Evolutionary conservation across 1,140 invertebrate genomes (phyloP), one percentile per base, ranked within the genome.

Genomic region (Lasioglossum albipes): DNA sequence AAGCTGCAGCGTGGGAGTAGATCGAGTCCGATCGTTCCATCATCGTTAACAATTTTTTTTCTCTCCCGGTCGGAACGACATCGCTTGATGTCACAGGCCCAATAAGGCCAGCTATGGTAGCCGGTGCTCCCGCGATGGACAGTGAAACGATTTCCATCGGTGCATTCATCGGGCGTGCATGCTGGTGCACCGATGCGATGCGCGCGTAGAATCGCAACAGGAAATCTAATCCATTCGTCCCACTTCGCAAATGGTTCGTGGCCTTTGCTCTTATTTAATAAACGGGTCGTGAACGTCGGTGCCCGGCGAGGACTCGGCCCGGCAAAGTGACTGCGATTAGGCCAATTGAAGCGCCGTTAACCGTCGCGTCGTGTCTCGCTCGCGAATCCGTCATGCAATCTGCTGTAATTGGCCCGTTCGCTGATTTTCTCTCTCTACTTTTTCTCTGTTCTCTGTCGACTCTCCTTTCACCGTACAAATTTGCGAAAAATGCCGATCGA

Each of bases 211-310:
- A 81, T 81, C 64, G 80, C 71, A 76, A 77, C 81, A 76, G 74
- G 81, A 66, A 79, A 83, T 86, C 72, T 80, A 86, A 86, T 86
- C 80, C 76, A 64, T 62, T 73, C 66, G 84, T 77, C 57, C 81
- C 75, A 86, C 73, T 86, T 86, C 59, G 59, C 81, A 77, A 86
- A 83, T 73, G 73, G 75, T 80, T 83, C 81, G 84, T 80, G 81
- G 81, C 81, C 85, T 86, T 74, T 84, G 84, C 81, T 78, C 83
- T 87, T 84, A 84, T 87, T 88, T 68, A 88, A 87, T 85, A 84
- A 89, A 82, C 75, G 76, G 75, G 69, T 84, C 79, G 80, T 75
- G 82, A 81, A 72, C 64, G 82, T 83, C 81, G 81, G 64, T 69
- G 79, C 67, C 31, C 79, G 61, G 54, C 66, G 45, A 75, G 64